A percentile compares a stretch with the other conserved stretches of the same genome.
These are phyloP conservation scores for Protodeltote pygarga DNA, from an alignment of 2,888 invertebrate genomes.

Conservation along the genomic window DNA sequence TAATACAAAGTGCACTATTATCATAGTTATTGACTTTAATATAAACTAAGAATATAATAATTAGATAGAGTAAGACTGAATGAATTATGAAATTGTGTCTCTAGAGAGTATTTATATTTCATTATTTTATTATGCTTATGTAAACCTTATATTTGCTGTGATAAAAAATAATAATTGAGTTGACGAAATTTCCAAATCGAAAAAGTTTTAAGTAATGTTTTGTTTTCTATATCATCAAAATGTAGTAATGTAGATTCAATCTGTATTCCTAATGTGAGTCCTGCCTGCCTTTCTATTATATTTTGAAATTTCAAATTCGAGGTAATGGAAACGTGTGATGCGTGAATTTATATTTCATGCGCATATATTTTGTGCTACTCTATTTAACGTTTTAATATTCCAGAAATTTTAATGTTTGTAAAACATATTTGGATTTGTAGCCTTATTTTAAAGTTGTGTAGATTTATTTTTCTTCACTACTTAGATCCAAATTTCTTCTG, in stretches of 20 bases:
- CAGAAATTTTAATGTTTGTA: slow-evolving; percentile 18
- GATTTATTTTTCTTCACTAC: slow-evolving; percentile 1
- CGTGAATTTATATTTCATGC: slow-evolving; percentile 24
- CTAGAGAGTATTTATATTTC: slow-evolving; percentile 57
- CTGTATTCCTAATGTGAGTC: slow-evolving; percentile 42
- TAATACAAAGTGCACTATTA: slow-evolving; percentile 79
- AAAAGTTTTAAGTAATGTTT: slow-evolving; percentile 14
- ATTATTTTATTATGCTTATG: slow-evolving; percentile 64
- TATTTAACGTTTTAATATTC: slow-evolving; percentile 20
- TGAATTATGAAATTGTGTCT: slow-evolving; percentile 65
- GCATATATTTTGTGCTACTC: slow-evolving; percentile 28
- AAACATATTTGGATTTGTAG: slow-evolving; percentile 41
- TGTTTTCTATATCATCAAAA: slow-evolving; percentile 13
- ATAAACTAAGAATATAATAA: slow-evolving; percentile 52
- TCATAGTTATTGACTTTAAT: slow-evolving; percentile 70
- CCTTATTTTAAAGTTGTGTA: slow-evolving; percentile 4
- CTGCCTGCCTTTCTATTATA: slow-evolving; percentile 32
- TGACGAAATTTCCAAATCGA: slow-evolving; percentile 47
- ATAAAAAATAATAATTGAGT: slow-evolving; percentile 62
- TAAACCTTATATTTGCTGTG: slow-evolving; percentile 77
- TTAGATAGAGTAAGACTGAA: slow-evolving; percentile 82
- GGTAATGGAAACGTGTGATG: slow-evolving; percentile 19
- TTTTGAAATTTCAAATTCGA: slow-evolving; percentile 26
- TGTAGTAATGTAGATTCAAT: slow-evolving; percentile 15
- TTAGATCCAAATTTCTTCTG: slow-evolving; percentile 68